Evolutionary conservation across 2,888 invertebrate species (phyloP).

Genomic region (Noctuana brunneofusca): DNA sequence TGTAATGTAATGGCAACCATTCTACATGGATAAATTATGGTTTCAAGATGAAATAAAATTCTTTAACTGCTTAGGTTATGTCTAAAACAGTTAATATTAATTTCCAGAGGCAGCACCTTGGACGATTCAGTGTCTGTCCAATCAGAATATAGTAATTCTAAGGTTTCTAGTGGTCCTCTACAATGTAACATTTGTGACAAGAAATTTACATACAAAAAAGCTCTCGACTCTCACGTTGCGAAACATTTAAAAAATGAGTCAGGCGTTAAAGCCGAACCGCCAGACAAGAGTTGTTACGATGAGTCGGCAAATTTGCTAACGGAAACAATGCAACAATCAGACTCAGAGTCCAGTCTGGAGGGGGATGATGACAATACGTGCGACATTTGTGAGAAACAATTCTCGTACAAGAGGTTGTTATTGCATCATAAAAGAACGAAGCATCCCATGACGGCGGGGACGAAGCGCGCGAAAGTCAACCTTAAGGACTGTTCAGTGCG

Average conservation of each 20-base stretch:
- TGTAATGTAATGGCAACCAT: too few relatives aligned
- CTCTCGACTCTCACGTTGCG: conserved; percentile 53
- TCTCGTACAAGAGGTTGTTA: conserved; percentile 70
- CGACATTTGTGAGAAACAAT: conserved; percentile 76
- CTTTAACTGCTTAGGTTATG: too few relatives aligned
- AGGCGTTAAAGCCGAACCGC: conserved; percentile 58
- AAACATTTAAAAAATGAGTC: conserved; percentile 51
- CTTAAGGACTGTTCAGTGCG: conserved; percentile 72
- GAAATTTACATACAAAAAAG: conserved; percentile 69
- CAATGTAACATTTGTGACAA: conserved; percentile 67
- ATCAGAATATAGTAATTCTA: conserved; percentile 50
- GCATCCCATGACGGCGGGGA: conserved; percentile 72
- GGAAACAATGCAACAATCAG: conserved; percentile 48
- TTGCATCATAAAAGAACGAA: conserved; percentile 73
- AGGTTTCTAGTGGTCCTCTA: conserved; percentile 45
- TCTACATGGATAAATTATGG: too few relatives aligned
- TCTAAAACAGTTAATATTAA: not conserved
- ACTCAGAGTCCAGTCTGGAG: conserved; percentile 71
- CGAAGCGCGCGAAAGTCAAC: conserved; percentile 68
- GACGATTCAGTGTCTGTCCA: conserved; percentile 59
- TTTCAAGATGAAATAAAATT: too few relatives aligned
- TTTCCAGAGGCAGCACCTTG: conserved; percentile 58
- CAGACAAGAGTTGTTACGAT: conserved; percentile 47
- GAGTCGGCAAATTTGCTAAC: conserved; percentile 48
- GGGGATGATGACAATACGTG: conserved; percentile 73